Evolutionary conservation across 2,113 vertebrate genomes (phyloP).

Genomic region (Tichodroma muraria): DNA sequence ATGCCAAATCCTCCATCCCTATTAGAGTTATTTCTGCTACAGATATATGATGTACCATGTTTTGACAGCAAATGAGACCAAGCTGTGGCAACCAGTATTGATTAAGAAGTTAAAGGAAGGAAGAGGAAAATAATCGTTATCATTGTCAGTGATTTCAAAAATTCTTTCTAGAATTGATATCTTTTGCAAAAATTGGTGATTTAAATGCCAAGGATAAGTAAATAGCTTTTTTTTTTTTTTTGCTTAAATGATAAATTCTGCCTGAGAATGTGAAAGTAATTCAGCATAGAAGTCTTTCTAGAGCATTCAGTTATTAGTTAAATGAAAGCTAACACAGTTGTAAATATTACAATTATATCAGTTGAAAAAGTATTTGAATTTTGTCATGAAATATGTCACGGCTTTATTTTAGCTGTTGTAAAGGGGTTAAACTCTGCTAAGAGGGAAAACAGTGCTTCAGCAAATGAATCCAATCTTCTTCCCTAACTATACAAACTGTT

Average conservation of each 20-base stretch:
- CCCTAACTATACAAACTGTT: neutral
- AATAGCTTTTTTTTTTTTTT: neutral
- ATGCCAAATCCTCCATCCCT: neutral
- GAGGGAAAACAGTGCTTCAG: neutral
- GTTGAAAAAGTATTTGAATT: neutral
- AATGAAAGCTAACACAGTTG: neutral
- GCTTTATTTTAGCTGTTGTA: neutral
- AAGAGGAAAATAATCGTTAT: neutral
- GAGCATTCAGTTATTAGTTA: neutral
- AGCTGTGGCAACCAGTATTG: neutral
- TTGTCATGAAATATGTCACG: neutral
- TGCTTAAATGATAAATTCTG: neutral
- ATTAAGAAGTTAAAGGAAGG: neutral
- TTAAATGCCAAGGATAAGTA: neutral
- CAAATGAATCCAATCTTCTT: neutral
- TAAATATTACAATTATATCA: neutral
- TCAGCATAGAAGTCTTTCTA: neutral
- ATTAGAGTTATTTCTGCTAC: neutral
- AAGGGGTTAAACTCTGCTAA: conserved; percentile 7
- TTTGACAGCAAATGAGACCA: neutral
- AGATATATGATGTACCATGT: neutral
- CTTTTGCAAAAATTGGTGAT: neutral
- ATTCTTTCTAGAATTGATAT: neutral
- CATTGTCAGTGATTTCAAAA: neutral
- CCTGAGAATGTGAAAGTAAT: neutral